Evolutionary conservation across 37 sponge, comb jelly and placozoan species (phyloP), one percentile per base, ranked within the genome.

Genomic region (Spongilla lacustris): DNA sequence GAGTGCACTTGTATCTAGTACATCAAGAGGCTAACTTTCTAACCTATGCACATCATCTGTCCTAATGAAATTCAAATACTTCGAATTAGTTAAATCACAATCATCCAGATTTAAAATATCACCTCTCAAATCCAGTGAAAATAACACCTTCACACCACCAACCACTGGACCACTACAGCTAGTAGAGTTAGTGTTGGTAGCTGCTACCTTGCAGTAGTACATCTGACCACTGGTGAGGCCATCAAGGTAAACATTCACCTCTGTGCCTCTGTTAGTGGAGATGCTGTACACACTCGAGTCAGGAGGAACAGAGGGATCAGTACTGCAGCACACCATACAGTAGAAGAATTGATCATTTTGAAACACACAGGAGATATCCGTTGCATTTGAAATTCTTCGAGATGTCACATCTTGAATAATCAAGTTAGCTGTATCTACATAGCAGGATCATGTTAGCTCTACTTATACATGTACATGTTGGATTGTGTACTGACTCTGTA

Each of bases 251-350:
- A 58, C 58, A 58, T 8, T 58, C 58, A 58, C 58, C 58, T 58
- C 19, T 58, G 58, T 58, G 58, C 58, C 19, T 58, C 58, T 58
- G 58, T 8, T 58, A 58, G 14, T 17, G 58, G 58, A 58, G 58
- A 58, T 14, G 19, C 11, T 58, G 21, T 58, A 58, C 19, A 58
- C 58, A 58, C 58, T 17, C 21, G 58, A 58, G 58, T 58, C 58
- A 58, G 58, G 58, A 58, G 58, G 58, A 58, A 58, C 58, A 58
- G 58, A 58, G 58, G 58, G 58, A 58, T 58, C 58, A 58, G 58
- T 6, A 58, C 19, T 58, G 58, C 58, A 58, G 58, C 58, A 58
- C 19, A 58, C 58, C 12, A 58, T 14, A 58, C 58, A 58, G 58
- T 58, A 58, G 58, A 58, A 58, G 58, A 6, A 41, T n/a, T 58